A percentile compares a stretch with the other conserved stretches of the same genome.
These are phyloP conservation scores for Lysiphlebus fabarum DNA, from an alignment of 1,140 invertebrate species.

Conservation along the genomic window DNA sequence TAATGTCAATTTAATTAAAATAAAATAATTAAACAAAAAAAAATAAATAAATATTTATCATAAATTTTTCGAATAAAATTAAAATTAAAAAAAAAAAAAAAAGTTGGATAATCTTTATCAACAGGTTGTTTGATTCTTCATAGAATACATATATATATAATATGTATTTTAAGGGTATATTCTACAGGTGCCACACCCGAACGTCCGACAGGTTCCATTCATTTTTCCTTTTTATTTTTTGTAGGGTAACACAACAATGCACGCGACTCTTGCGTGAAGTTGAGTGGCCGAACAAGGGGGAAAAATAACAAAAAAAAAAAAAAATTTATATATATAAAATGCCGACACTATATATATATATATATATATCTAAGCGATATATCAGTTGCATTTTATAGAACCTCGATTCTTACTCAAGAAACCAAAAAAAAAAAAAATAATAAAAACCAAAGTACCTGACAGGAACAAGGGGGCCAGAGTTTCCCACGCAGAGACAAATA, in stretches of 20 bases:
- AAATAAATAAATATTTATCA: too few species aligned
- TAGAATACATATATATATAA: too few species aligned
- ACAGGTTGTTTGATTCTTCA: slow-evolving; percentile 16
- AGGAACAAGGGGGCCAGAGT: slow-evolving; percentile 6
- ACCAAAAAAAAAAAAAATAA: slow-evolving; percentile 22
- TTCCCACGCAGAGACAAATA: slow-evolving; percentile 19
- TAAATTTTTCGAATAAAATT: background rate
- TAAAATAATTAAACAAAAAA: too few species aligned
- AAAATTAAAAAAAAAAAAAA: too few species aligned
- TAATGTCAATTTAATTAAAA: too few species aligned
- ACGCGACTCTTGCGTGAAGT: slow-evolving; percentile 11
- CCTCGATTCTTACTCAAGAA: background rate
- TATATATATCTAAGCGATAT: too few species aligned
- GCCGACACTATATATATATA: too few species aligned
- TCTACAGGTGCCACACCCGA: slow-evolving; percentile 25
- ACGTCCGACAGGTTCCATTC: slow-evolving; percentile 30
- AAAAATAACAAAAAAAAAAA: slow-evolving; percentile 2
- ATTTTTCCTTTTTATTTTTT: slow-evolving; percentile 19
- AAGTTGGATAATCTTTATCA: background rate
- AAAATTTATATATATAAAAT: background rate
- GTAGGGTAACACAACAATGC: background rate
- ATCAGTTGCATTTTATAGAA: too few species aligned
- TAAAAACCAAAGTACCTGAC: slow-evolving; percentile 18
- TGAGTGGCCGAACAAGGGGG: slow-evolving; percentile 9
- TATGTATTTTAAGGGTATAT: slow-evolving; percentile 4